These are phyloP conservation scores for Vulpes lagopus DNA, from an alignment of 2,113 vertebrate genomes.

Conservation along the genomic window DNA sequence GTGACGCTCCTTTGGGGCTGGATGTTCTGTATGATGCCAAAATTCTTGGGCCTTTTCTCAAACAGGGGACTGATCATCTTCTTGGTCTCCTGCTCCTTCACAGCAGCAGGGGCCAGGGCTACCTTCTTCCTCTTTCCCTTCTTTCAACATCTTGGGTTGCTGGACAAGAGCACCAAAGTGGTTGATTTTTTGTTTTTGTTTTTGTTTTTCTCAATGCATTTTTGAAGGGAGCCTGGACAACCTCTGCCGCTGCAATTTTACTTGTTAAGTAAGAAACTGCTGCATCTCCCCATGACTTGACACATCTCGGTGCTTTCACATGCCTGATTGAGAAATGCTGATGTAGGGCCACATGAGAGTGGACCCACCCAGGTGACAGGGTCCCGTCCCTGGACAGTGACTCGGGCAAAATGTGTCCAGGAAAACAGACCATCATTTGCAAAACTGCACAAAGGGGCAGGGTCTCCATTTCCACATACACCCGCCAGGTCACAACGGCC, in stretches of 20 bases:
- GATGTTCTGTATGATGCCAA: too few species aligned
- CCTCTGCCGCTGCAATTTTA: neutral
- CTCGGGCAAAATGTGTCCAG: neutral
- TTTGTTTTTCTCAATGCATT: too few species aligned
- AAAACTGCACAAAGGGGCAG: neutral
- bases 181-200: too few species aligned
- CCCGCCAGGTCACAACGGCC: neutral
- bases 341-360: neutral
- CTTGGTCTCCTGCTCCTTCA: too few species aligned
- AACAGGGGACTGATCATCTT: too few species aligned
- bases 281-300: neutral
- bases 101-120: too few species aligned
- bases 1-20: too few species aligned
- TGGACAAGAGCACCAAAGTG: too few species aligned
- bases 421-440: neutral
- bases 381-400: neutral
- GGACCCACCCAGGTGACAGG: neutral
- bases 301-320: neutral
- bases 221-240: neutral
- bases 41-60: too few species aligned
- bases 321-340: neutral
- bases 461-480: neutral
- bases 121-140: too few species aligned
- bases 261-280: neutral
- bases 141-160: too few species aligned